Evolutionary conservation across 2,888 invertebrate species (phyloP), one percentile per base, ranked within the genome.

Genomic region (Drosophila pseudotakahashii): DNA sequence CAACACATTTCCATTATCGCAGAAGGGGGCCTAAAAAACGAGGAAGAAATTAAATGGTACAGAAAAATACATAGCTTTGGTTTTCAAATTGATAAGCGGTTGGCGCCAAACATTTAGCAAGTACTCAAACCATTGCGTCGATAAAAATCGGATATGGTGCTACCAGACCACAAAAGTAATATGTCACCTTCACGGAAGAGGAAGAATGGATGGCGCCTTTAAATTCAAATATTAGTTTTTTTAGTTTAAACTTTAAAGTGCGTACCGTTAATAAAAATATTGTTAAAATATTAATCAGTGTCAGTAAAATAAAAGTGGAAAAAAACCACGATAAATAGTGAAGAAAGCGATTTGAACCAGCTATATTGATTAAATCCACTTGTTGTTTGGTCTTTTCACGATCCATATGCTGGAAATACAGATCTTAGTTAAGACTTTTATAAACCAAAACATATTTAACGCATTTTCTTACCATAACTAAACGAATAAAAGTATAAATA

Each of bases 341-440:
- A 7, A 67, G 14, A 1, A 52, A 16, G 2, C 37, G 37, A 44
- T 41, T 58, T 19, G 68, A 68, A 7, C 42, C 48, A 2, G 68
- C 42, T 9, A 68, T 52, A 23, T 47, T 48, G 68, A 70, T 70
- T 36, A 70, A 53, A 44, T 70, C 69, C 11, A 30, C 41, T 14
- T 68, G 37, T 41, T 41, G 16, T 16, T 41, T 41, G 4, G 10
- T 16, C 16, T 41, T 41, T 41, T 41, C 41, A 4, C 41, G 16
- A 10, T 16, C 4, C 41, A 16, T 41, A 10, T 41, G 41, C 41
- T 41, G 16, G 2, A 41, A 41, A 16, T 5, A 10, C 0, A 10
- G 16, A 10, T 5, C 4, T 10, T 10, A 41, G 16, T 41, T 3
- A 10, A 10, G 1, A 41, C n/a, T 14, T 10, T 10, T 3, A 10